Evolutionary conservation across 2,797 vertebrate genomes (phyloP), one percentile per base, ranked within the genome.

Genomic region (Sebastes aleutianus): DNA sequence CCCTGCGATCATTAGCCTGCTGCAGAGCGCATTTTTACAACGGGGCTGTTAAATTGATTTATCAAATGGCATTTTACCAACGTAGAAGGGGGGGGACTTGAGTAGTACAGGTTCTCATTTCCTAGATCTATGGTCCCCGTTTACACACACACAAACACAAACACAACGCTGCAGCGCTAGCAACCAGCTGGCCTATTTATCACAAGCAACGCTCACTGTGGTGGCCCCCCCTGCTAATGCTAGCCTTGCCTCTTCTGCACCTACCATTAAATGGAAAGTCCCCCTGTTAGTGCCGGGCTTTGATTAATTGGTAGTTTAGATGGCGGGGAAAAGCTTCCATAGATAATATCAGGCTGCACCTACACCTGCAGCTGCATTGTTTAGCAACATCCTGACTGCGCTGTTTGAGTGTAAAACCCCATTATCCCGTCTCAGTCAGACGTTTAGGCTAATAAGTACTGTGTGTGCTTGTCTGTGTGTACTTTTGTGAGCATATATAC

Each of bases 231-330:
- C 76, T 76, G 71, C 80, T 93, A 92, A 91, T 91, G 92, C 74
- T 76, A 89, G 78, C 82, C 67, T 87, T 91, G 85, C 80, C 89
- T 89, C 89, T 89, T 87, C 86, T 84, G 87, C 85, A 86, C 85
- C 85, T 73, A 75, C 85, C 77, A 87, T 89, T 90, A 90, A 83
- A 85, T 82, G 77, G 80, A 88, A 91, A 89, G 88, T 89, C 84
- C 87, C 89, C 82, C 74, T 81, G 76, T 92, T 90, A 89, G 79
- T 67, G 87, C 81, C 22, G 56, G 54, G 65, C 67, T 86, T 83
- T 94, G 92, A 94, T 95, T 92, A 91, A 94, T 93, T 86, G 89
- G 82, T 90, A 83, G 89, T 91, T 91, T 84, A 82, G 89, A 79
- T 71, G 82, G 67, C 36, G 77, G 84, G 27, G 76, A 88, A 79